These are phyloP conservation scores for Bettongia penicillata DNA, from an alignment of 2,113 vertebrate genomes.

Conservation along the genomic window DNA sequence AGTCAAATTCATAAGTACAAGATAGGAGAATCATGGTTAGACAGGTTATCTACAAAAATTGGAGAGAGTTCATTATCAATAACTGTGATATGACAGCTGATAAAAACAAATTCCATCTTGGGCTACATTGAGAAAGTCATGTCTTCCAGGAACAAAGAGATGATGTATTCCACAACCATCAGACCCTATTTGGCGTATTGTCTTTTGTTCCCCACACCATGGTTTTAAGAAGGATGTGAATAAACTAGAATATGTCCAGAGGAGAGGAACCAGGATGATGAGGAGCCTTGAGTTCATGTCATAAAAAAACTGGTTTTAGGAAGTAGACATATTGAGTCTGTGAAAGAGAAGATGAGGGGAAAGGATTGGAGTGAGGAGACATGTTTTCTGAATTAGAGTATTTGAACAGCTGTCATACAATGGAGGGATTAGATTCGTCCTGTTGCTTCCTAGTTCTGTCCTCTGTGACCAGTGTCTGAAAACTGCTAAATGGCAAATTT, in stretches of 20 bases:
- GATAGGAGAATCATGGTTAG: too few relatives aligned
- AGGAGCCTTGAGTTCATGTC: background rate
- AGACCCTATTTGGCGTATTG: background rate
- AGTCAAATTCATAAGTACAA: too few relatives aligned
- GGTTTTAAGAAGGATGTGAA: background rate
- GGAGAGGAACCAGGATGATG: background rate
- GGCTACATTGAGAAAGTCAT: too few relatives aligned
- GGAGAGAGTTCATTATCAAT: too few relatives aligned
- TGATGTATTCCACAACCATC: background rate
- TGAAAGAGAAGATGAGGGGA: background rate
- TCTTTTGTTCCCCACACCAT: background rate
- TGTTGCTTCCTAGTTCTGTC: background rate
- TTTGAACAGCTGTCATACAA: background rate
- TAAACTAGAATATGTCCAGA: background rate
- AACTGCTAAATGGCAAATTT: background rate
- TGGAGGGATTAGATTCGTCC: background rate
- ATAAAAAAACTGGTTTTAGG: background rate
- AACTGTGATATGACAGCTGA: too few relatives aligned
- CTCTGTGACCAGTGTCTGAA: background rate
- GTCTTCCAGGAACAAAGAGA: background rate
- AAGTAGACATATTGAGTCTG: background rate
- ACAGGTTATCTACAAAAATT: too few relatives aligned
- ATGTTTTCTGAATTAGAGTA: background rate
- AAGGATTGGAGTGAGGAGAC: background rate
- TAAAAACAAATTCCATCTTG: too few relatives aligned